Evolutionary conservation across 2,797 vertebrate species (phyloP), one percentile per base, ranked within the genome.

Genomic region (Heterohyrax brucei): DNA sequence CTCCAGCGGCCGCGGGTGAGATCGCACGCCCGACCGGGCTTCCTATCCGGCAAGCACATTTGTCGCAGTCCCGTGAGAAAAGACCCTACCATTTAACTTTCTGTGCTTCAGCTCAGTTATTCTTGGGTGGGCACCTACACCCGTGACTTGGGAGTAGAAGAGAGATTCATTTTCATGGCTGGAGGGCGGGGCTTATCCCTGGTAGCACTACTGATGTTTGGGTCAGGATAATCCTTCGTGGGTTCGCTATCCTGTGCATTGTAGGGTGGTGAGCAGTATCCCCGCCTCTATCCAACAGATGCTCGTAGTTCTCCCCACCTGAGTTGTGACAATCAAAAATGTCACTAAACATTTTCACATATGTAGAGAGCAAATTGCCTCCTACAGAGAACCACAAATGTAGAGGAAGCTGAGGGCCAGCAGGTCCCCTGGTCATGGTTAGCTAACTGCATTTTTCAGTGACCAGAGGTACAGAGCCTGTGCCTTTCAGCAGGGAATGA

Each of bases 361-460:
- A 19, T 82, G 70, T 56, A 39, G 59, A 64, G 80, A 19, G n/a
- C 61, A 77, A 77, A n/a, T 16, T 0, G 0, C 48, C 30, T 56
- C 53, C 53, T 12, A 56, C 4, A 72, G 80, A 21, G 64, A 86
- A 44, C n/a, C 10, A 13, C 13, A 8, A 12, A 39, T n/a, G 10
- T 0, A 46, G 59, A 50, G 66, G 46, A 61, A 44, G 28, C 33
- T 6, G 39, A 87, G 73, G 44, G 24, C 61, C 44, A 18, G 56
- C 13, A 0, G 2, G 0, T 48, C 62, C 72, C 50, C 33, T 5
- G 72, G 72, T 26, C 1, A 0, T 5, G 1, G 64, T n/a, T 24
- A 9, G 46, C 30, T 46, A 16, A 48, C 80, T 39, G 30, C 39
- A 50, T 7, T 16, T 30, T 82, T 14, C 56, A 91, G 91, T 21